These are phyloP conservation scores for Typhlichthys subterraneus DNA, from an alignment of 2,797 vertebrate species.

Conservation along the genomic window DNA sequence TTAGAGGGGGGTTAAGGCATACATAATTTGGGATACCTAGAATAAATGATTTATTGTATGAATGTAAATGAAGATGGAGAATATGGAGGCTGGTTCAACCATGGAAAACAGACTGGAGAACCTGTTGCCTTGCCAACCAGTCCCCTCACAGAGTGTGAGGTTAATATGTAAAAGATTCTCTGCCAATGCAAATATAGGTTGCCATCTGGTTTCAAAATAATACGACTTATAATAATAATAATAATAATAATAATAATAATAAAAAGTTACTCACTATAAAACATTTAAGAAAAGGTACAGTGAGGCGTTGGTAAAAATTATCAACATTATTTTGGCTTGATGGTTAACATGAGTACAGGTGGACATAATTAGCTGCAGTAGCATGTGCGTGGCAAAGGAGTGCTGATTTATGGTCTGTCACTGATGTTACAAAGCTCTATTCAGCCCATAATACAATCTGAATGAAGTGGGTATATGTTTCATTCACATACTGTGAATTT, in stretches of 20 bases:
- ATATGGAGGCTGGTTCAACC: constrained; percentile 64
- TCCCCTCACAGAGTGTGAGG: constrained; percentile 59
- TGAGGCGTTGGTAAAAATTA: constrained; percentile 1
- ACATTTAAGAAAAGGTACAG: constrained; percentile 16
- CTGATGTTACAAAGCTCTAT: too few species aligned
- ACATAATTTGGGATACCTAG: constrained; percentile 4
- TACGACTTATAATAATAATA: constrained; percentile 38
- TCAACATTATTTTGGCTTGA: too few species aligned
- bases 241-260: constrained; percentile 17
- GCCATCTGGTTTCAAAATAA: constrained; percentile 70
- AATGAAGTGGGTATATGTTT: too few species aligned
- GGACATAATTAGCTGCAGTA: too few species aligned
- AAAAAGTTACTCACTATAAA: constrained; percentile 4
- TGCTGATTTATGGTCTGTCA: too few species aligned
- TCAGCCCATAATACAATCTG: too few species aligned
- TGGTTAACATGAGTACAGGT: too few species aligned
- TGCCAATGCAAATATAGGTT: constrained; percentile 74
- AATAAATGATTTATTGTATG: constrained; percentile 27
- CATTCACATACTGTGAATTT: too few species aligned
- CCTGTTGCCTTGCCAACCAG: constrained; percentile 77
- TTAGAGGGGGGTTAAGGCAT: constrained; percentile 15
- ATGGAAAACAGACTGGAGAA: constrained; percentile 69
- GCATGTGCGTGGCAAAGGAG: too few species aligned
- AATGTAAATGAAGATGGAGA: constrained; percentile 36
- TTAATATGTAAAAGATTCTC: constrained; percentile 68